Base-by-base conservation (phyloP, 2,888 invertebrate genomes). In the Tipula unca region DNA sequence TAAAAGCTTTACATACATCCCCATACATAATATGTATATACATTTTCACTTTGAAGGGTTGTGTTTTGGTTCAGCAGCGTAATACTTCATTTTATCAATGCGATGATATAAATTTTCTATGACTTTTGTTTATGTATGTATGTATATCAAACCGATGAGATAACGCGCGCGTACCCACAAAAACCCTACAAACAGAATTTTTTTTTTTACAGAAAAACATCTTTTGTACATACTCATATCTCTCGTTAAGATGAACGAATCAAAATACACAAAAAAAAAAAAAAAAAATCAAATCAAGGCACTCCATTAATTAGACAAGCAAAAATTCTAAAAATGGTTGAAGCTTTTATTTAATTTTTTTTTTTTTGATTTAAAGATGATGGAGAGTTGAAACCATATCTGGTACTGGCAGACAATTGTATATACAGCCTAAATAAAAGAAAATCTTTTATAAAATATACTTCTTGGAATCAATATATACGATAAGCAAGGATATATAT, bases 21-120 rank as follows among this genome's bases (percentile, higher is more conserved):
- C n/a, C n/a, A n/a, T n/a, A 39, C 13, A 48, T 48, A 39, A 39
- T 39, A 39, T 1, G 13, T 48, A 48, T 5, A 69, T 25, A 25
- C 20, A 69, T 69, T 69, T 69, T 69, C 69, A 69, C 69, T 69
- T 69, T 69, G 69, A 69, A 69, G 69, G 69, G 69, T 69, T 69
- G 69, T 69, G 69, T 69, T 69, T 69, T 69, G 69, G 69, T n/a
- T 25, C 69, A 69, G 69, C 69, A 69, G 25, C 69, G 69, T 69
- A 25, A 25, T 69, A 69, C 25, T 69, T 25, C 48, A 54, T 54
- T 54, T 54, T 54, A 54, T 54, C 69, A 69, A 69, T 69, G 69
- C 69, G 69, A 69, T 20, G 25, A 69, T 69, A 69, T 69, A 69
- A 20, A 69, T 69, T 69, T 69, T 20, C 69, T 69, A 69, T 69